Percentiles rank a stretch among this genome's conserved stretches.
Evolutionary conservation across 2,113 vertebrate species (phyloP).

Genomic region (Eurypyga helias): DNA sequence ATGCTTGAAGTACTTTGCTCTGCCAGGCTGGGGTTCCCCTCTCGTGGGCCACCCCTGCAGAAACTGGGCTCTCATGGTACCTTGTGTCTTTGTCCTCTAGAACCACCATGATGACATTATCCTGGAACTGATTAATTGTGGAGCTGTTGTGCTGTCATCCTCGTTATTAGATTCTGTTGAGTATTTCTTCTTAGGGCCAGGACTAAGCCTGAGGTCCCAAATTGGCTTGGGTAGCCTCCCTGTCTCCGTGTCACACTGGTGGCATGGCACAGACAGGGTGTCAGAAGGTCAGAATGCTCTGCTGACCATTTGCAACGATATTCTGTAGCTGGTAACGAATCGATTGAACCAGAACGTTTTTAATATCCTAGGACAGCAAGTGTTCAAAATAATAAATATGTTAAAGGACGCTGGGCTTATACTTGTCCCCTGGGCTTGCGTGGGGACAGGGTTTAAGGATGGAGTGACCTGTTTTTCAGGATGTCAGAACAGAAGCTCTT

Average conservation of each 20-base stretch:
- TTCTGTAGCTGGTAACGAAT: background rate
- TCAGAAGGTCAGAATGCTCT: background rate
- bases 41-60: background rate
- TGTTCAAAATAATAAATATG: background rate
- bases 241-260: background rate
- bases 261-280: rapidly evolving
- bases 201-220: background rate
- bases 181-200: background rate
- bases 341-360: background rate
- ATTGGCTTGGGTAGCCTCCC: background rate
- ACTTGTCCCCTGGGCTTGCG: rapidly evolving
- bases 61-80: background rate
- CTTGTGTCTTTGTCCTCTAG: background rate
- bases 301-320: background rate
- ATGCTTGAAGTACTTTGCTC: background rate
- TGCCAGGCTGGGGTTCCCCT: background rate
- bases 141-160: background rate
- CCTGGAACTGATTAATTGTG: background rate
- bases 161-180: background rate
- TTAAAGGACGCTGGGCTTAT: background rate
- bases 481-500: background rate
- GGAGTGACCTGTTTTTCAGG: background rate
- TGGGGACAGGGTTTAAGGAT: background rate
- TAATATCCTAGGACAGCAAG: background rate
- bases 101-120: background rate